Evolutionary conservation across 2,888 invertebrate species (phyloP).

Genomic region (Philonicus albiceps): DNA sequence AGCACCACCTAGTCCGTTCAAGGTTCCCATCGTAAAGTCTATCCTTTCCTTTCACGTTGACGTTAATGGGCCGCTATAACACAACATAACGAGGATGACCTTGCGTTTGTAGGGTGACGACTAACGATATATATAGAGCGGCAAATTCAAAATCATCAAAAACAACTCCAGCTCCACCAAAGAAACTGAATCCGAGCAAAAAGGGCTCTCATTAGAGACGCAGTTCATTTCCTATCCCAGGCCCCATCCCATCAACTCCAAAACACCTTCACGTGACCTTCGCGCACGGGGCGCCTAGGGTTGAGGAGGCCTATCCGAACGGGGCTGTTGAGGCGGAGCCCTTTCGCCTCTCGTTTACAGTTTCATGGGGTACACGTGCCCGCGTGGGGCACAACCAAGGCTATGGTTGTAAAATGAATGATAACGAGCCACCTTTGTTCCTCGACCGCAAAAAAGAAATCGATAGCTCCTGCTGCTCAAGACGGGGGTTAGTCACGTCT

Average conservation of each 20-base stretch:
- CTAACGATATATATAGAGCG: not conserved
- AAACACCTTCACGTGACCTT: not conserved
- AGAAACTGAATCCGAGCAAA: not conserved
- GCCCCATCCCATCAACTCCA: not conserved
- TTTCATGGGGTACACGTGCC: slow-evolving; percentile 9
- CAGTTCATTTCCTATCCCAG: not conserved
- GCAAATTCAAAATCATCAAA: not conserved
- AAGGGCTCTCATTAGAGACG: not conserved
- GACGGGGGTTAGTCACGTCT: not conserved
- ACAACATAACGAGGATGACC: not conserved
- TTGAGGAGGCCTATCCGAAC: not conserved
- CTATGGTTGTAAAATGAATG: slow-evolving; percentile 2
- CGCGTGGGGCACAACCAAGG: not conserved
- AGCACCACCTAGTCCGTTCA: not conserved
- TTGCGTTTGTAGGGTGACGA: not conserved
- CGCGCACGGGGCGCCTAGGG: not conserved
- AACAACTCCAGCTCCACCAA: not conserved
- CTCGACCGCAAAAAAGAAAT: not conserved
- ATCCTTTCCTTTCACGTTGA: not conserved
- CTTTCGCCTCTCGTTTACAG: not conserved
- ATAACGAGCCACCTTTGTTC: not conserved
- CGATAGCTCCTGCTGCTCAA: not conserved
- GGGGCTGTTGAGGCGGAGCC: not conserved
- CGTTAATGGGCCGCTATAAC: not conserved
- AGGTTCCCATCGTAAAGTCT: not conserved